Evolutionary conservation across 2,113 vertebrate species (phyloP), one percentile per base, ranked within the genome.

Genomic region (Saccopteryx bilineata): DNA sequence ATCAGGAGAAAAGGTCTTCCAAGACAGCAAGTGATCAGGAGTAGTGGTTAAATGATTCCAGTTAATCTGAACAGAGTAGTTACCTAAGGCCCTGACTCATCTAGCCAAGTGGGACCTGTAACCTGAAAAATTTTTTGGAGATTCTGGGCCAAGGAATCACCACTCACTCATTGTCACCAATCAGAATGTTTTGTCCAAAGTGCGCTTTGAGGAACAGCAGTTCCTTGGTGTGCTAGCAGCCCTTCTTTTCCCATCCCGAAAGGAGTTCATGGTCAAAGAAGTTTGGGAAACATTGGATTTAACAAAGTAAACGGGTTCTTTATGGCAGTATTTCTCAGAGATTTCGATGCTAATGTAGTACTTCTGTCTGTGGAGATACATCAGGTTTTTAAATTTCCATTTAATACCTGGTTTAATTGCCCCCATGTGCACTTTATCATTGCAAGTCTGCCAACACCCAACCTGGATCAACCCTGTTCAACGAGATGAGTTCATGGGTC

Each of bases 41-140:
- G 56, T 52, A 56, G 94, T 50, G 1, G 9, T 85, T 95, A 89
- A 91, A 91, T 94, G 92, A 80, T 72, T 89, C 85, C 54, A 80
- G 85, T 84, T 85, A 88, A 87, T 84, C 71, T 76, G 68, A 91
- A 72, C 0, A 9, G 58, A 78, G 80, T 54, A 12, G 33, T 78
- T 76, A 87, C 60, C 84, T 5, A 48, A 82, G 71, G 84, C 66
- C 82, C 63, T 78, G 71, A 61, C 63, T 92, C 72, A 68, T 65
- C 61, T 56, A 52, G 61, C 26, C 86, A 50, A 46, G 63, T 31
- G 85, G 72, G 71, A 58, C 76, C 39, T n/a, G 21, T 10, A 39
- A 21, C 50, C n/a, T 88, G 31, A 66, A 33, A 76, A 84, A n/a
- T 48, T 28, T 85, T 85, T 76, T 63, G 82, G 19, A 68, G 66